Conservation (phyloP, 1,140 invertebrate genomes). For the Pomacea maculata region DNA sequence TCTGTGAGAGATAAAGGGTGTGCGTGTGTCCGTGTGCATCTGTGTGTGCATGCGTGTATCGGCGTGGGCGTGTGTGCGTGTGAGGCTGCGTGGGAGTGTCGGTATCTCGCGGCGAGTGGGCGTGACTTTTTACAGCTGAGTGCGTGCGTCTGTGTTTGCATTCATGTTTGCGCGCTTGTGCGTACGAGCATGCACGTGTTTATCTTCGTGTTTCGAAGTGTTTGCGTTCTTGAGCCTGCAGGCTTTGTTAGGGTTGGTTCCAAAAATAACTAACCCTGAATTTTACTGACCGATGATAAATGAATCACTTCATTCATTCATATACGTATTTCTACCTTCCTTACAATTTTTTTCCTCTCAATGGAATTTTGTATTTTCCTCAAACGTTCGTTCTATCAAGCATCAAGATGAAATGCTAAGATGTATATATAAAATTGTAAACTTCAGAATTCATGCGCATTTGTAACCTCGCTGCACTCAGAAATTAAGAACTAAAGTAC, state of each 20-base stretch:
- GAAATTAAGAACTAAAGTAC: too few species aligned
- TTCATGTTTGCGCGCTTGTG: not conserved
- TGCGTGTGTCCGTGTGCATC: not conserved
- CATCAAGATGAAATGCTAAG: too few species aligned
- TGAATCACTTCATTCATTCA: too few species aligned
- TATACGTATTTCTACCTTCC: too few species aligned
- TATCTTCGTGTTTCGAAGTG: not conserved
- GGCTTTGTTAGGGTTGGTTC: not conserved
- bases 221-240: not conserved
- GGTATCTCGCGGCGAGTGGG: not conserved
- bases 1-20: not conserved
- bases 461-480: too few species aligned
- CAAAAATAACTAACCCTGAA: too few species aligned
- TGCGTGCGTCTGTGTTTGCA: constrained; percentile 9
- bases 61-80: not conserved
- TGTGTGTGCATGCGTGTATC: not conserved
- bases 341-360: too few species aligned
- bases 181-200: not conserved
- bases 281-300: too few species aligned
- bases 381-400: too few species aligned
- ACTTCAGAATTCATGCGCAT: too few species aligned
- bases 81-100: not conserved
- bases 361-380: too few species aligned
- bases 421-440: too few species aligned
- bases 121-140: not conserved